phyloP scores from a whole-genome alignment of 2,797 vertebrate species.

The Siniperca undulata region DNA sequence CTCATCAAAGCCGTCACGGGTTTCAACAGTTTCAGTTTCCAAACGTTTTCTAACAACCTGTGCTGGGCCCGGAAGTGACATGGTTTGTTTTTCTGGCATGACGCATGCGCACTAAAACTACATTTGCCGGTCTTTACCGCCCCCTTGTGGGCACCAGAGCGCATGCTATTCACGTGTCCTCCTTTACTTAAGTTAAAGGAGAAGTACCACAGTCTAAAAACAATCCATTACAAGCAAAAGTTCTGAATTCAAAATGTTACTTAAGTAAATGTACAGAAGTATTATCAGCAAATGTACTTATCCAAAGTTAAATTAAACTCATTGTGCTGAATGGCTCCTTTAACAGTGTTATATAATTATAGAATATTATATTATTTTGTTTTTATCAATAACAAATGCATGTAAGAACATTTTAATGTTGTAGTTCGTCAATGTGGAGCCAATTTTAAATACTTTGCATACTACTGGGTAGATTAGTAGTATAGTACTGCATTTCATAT shows the following conservation, averaged over 20 bases:
- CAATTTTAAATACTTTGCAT: too few relatives aligned
- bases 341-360: too few relatives aligned
- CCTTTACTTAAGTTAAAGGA: neutral
- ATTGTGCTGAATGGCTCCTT: neutral
- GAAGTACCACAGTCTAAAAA: neutral
- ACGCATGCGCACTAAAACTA: neutral
- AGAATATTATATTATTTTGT: too few relatives aligned
- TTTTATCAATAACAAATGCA: neutral
- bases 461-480: too few relatives aligned
- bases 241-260: too few relatives aligned
- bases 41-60: constrained; percentile 18
- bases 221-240: too few relatives aligned
- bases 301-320: neutral
- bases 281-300: too few relatives aligned
- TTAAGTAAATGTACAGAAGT: too few relatives aligned
- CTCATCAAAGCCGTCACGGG: neutral
- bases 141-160: constrained; percentile 7
- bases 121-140: fast-evolving
- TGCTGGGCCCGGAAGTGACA: constrained; percentile 50
- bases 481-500: neutral
- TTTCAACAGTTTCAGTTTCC: constrained; percentile 38
- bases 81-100: neutral
- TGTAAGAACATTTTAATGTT: neutral
- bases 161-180: neutral
- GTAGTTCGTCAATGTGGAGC: too few relatives aligned